Evolutionary conservation across 2,797 vertebrate genomes (phyloP).

Genomic region (Australoheros facetus): DNA sequence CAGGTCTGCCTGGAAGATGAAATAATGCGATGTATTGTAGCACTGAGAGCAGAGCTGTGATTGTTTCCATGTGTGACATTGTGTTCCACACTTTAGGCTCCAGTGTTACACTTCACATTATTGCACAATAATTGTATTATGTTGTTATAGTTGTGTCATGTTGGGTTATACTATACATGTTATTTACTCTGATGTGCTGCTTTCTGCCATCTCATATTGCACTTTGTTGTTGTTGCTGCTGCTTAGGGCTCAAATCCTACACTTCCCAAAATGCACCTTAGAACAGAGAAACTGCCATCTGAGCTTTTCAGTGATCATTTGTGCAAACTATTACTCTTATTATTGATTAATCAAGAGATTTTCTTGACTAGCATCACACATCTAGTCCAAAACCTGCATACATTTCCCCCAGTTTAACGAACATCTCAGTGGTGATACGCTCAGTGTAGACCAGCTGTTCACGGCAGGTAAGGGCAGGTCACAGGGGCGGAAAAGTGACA

Average conservation of each 20-base stretch:
- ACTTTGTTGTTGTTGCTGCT: background rate
- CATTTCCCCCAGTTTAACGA: no score
- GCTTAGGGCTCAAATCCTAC: background rate
- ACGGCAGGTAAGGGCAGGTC: no score
- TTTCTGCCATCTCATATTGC: background rate
- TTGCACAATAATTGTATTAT: background rate
- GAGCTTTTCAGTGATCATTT: background rate
- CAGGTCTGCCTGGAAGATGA: background rate
- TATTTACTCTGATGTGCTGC: background rate
- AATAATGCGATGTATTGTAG: background rate
- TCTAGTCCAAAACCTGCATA: background rate
- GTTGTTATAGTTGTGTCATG: background rate
- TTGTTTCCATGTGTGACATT: background rate
- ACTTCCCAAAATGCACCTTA: background rate
- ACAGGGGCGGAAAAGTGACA: background rate
- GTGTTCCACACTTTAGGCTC: background rate
- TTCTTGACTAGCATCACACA: background rate
- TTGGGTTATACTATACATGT: background rate
- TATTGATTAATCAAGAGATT: background rate
- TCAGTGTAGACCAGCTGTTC: no score
- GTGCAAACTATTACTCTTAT: background rate
- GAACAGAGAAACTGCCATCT: background rate
- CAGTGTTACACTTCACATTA: background rate
- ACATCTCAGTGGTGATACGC: no score
- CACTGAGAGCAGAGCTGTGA: background rate